Conservation (phyloP, 2,888 invertebrate species). For the Diploptera punctata region DNA sequence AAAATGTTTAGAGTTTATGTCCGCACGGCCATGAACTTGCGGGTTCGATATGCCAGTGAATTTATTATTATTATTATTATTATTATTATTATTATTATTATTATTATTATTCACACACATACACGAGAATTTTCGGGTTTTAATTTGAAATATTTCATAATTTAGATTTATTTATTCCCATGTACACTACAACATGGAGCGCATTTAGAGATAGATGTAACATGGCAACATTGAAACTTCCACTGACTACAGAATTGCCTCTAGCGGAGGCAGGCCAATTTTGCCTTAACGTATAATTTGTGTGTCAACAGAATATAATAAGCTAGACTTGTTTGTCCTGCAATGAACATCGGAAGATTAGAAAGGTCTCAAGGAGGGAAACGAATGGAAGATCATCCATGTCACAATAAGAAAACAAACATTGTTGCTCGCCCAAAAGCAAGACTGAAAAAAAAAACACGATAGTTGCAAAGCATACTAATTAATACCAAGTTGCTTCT, state of each 20-base stretch:
- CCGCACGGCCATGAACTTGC: too few relatives aligned
- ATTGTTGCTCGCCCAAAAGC: neutral
- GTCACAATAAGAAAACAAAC: conserved; percentile 14
- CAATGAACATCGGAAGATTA: neutral
- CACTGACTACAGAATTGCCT: neutral
- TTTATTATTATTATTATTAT: too few relatives aligned
- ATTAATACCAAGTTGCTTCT: neutral
- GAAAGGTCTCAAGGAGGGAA: neutral
- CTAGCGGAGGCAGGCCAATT: neutral
- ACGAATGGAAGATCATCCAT: neutral
- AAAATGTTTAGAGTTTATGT: too few relatives aligned
- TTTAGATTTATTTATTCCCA: too few relatives aligned
- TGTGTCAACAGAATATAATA: conserved; percentile 11
- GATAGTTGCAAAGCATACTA: neutral
- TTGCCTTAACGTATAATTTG: conserved; percentile 12
- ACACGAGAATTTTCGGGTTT: too few relatives aligned
- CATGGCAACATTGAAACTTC: too few relatives aligned
- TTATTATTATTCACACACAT: too few relatives aligned
- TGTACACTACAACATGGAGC: too few relatives aligned
- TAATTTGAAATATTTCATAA: too few relatives aligned
- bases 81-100: too few relatives aligned
- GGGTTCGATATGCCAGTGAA: too few relatives aligned
- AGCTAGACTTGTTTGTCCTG: conserved; percentile 10
- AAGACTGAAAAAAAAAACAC: neutral
- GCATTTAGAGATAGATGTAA: too few relatives aligned